Percentiles rank a stretch among this genome's conserved stretches.
These are phyloP conservation scores for Falco rusticolus DNA, from an alignment of 2,797 vertebrate species.

Conservation along the genomic window DNA sequence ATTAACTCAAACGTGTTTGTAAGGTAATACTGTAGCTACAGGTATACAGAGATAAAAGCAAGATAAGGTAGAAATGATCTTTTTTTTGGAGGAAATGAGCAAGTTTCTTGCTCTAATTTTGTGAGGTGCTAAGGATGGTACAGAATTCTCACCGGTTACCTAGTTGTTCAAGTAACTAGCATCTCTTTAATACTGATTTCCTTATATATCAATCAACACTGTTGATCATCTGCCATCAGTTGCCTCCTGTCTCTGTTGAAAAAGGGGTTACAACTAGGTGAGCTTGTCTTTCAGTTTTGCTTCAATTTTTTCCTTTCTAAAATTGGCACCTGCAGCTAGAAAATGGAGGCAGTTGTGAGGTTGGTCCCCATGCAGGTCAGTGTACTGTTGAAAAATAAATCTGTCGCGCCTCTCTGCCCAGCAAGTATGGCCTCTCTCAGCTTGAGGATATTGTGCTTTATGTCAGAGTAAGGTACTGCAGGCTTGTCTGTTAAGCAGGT, in stretches of 20 bases:
- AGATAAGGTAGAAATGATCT: neutral
- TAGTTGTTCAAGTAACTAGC: neutral
- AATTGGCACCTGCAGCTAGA: neutral
- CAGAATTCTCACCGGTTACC: neutral
- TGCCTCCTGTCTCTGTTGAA: neutral
- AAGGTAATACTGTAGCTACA: neutral
- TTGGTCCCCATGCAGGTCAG: neutral
- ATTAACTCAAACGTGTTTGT: neutral
- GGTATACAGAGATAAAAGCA: neutral
- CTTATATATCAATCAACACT: neutral
- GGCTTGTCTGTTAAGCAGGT: neutral
- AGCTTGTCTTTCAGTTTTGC: neutral
- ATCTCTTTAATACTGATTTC: neutral
- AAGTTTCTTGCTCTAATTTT: neutral
- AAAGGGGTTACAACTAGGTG: neutral
- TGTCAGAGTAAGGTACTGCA: neutral
- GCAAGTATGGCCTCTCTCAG: neutral
- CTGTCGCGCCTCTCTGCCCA: neutral
- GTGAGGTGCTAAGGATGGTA: neutral
- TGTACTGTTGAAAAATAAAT: neutral
- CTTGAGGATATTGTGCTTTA: neutral
- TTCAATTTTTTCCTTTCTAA: neutral
- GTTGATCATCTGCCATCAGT: neutral
- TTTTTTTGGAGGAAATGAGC: neutral
- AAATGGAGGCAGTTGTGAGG: neutral